These are phyloP conservation scores for Nannospalax galili DNA, from an alignment of 2,113 vertebrate species.

Conservation along the genomic window DNA sequence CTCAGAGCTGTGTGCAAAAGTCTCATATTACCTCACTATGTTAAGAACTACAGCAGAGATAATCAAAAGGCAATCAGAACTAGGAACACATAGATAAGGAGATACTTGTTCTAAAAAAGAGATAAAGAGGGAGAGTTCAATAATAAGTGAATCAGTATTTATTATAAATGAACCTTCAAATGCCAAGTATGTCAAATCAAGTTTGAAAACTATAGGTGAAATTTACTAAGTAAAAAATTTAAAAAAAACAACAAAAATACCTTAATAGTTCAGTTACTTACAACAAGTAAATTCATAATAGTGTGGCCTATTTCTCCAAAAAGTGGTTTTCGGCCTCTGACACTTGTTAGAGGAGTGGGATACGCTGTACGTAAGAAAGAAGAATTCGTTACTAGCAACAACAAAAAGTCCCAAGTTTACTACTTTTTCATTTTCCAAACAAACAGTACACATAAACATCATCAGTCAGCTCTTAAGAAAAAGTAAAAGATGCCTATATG, in stretches of 20 bases:
- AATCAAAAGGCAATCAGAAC: constrained; percentile 20
- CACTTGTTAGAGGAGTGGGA: constrained; percentile 89
- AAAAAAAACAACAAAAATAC: constrained; percentile 15
- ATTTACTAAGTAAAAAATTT: constrained; percentile 34
- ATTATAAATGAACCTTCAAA: constrained; percentile 40
- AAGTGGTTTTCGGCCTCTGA: constrained; percentile 91
- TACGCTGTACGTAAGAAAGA: constrained; percentile 86
- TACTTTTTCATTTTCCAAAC: constrained; percentile 17
- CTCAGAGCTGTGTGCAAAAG: neutral
- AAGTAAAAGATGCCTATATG: neutral
- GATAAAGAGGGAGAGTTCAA: neutral
- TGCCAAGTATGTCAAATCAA: constrained; percentile 12
- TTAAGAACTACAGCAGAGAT: constrained; percentile 14
- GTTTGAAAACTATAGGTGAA: constrained; percentile 27
- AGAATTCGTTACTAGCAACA: constrained; percentile 36
- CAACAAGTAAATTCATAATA: constrained; percentile 95
- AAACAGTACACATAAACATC: neutral
- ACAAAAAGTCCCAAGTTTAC: neutral
- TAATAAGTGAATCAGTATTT: constrained; percentile 39
- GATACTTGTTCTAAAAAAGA: neutral
- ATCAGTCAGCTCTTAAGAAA: neutral
- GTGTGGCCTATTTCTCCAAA: constrained; percentile 96
- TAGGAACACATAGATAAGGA: neutral
- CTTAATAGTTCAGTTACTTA: constrained; percentile 86
- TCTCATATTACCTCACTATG: neutral